These are phyloP conservation scores for Tinea pellionella DNA, from an alignment of 2,888 invertebrate genomes.

Conservation along the genomic window DNA sequence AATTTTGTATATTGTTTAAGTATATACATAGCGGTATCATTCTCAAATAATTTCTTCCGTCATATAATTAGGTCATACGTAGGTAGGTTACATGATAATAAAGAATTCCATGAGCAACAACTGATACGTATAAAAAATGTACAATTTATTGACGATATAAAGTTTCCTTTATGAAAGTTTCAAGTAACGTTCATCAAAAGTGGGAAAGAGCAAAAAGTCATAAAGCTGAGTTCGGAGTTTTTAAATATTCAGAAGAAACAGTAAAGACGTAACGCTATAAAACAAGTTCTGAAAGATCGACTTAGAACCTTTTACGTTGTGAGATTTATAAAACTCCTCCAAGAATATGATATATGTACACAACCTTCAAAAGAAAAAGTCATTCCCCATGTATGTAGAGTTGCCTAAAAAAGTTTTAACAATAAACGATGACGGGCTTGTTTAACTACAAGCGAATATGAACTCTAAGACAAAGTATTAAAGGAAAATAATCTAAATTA, in stretches of 20 bases:
- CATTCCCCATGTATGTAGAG: not conserved
- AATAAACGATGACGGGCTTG: not conserved
- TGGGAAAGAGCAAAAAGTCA: slow-evolving; percentile 7
- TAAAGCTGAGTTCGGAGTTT: slow-evolving; percentile 6
- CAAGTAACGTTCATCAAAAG: not conserved
- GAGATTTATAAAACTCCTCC: not conserved
- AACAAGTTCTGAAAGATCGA: not conserved
- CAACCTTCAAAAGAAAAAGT: not conserved
- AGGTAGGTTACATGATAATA: too few species aligned
- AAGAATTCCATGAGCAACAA: too few species aligned
- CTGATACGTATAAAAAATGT: too few species aligned
- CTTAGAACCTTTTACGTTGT: not conserved
- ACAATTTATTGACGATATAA: not conserved
- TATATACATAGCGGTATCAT: too few species aligned
- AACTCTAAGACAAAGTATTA: too few species aligned
- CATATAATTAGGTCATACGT: too few species aligned
- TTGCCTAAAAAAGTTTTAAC: not conserved
- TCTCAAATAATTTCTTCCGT: too few species aligned
- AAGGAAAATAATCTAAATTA: too few species aligned
- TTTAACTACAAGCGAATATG: too few species aligned
- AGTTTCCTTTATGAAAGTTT: not conserved
- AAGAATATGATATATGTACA: not conserved
- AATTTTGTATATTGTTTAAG: too few species aligned
- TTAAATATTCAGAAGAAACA: not conserved
- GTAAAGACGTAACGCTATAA: not conserved